These are phyloP conservation scores for Lasioglossum malachurum DNA, from an alignment of 2,888 invertebrate species.

Conservation along the genomic window DNA sequence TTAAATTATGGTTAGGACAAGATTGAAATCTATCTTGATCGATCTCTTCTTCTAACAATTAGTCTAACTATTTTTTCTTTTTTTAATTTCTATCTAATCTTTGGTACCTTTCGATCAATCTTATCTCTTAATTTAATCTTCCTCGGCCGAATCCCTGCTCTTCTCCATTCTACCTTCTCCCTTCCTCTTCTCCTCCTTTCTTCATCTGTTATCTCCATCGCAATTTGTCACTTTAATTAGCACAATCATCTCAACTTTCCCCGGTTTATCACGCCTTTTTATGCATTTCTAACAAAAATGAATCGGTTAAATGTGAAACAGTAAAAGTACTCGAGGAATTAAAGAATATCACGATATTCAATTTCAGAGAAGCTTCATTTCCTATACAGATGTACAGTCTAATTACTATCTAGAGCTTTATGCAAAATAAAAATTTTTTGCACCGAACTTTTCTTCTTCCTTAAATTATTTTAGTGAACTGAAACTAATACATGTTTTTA, in stretches of 20 bases:
- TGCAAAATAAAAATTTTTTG: background rate
- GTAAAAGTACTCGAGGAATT: background rate
- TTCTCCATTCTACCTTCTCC: slow-evolving; percentile 17
- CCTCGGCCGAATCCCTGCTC: slow-evolving; percentile 25
- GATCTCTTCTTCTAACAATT: background rate
- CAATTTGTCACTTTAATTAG: slow-evolving; percentile 34
- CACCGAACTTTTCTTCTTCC: background rate
- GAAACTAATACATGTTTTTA: background rate
- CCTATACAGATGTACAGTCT: too few relatives aligned
- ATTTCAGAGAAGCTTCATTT: background rate
- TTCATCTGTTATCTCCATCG: slow-evolving; percentile 19
- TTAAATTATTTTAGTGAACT: background rate
- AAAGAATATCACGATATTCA: background rate
- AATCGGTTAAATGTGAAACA: background rate
- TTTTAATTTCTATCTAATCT: slow-evolving; percentile 12
- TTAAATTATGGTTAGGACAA: background rate
- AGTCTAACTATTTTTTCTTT: background rate
- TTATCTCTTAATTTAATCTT: slow-evolving; percentile 43
- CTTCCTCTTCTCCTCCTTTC: background rate
- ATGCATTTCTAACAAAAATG: background rate
- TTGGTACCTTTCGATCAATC: slow-evolving; percentile 21
- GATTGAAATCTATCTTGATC: background rate
- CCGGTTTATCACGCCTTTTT: background rate
- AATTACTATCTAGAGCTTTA: background rate
- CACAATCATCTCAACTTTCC: slow-evolving; percentile 10